Percentiles rank a stretch among this genome's conserved stretches.
Evolutionary conservation across 1,140 invertebrate species (phyloP).

Genomic region (Ditylenchus dipsaci): DNA sequence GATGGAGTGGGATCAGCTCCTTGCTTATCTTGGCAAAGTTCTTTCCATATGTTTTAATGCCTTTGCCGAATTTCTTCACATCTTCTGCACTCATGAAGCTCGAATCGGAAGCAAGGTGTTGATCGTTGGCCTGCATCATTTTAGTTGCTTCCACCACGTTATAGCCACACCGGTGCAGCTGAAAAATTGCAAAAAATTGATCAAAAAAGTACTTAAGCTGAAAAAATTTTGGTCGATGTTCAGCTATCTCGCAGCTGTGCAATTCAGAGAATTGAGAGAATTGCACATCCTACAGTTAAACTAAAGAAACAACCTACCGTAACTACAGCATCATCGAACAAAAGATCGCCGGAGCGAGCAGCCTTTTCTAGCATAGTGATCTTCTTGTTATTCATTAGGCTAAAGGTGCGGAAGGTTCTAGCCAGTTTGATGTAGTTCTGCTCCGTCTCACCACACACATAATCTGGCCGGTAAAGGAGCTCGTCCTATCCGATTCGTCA

Average conservation of each 20-base stretch:
- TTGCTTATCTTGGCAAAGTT: constrained; percentile 97
- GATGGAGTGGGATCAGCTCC: constrained; percentile 13
- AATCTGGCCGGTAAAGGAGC: constrained; percentile 46
- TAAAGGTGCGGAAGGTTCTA: constrained; percentile 35
- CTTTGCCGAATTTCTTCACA: constrained; percentile 91
- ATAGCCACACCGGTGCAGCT: constrained; percentile 53
- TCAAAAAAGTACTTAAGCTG: too few relatives aligned
- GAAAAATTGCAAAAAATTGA: constrained; percentile 13
- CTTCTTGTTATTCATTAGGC: constrained; percentile 30
- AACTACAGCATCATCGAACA: constrained; percentile 43
- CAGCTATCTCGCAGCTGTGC: too few relatives aligned
- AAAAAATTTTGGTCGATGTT: too few relatives aligned
- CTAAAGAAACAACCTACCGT: constrained; percentile 16
- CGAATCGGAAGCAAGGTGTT: constrained; percentile 33
- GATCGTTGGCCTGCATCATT: constrained; percentile 31
- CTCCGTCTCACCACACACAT: constrained; percentile 41
- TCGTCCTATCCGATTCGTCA: constrained; percentile 53
- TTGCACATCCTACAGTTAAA: too few relatives aligned
- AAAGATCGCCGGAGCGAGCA: constrained; percentile 32
- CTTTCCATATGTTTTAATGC: constrained; percentile 92
- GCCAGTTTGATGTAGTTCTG: constrained; percentile 45
- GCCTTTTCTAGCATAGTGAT: constrained; percentile 40
- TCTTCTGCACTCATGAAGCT: constrained; percentile 52
- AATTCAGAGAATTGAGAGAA: too few relatives aligned
- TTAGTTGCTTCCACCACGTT: constrained; percentile 47